Evolutionary conservation across 2,888 invertebrate species (phyloP), one percentile per base, ranked within the genome.

Genomic region (Lordiphosa fenestrarum): DNA sequence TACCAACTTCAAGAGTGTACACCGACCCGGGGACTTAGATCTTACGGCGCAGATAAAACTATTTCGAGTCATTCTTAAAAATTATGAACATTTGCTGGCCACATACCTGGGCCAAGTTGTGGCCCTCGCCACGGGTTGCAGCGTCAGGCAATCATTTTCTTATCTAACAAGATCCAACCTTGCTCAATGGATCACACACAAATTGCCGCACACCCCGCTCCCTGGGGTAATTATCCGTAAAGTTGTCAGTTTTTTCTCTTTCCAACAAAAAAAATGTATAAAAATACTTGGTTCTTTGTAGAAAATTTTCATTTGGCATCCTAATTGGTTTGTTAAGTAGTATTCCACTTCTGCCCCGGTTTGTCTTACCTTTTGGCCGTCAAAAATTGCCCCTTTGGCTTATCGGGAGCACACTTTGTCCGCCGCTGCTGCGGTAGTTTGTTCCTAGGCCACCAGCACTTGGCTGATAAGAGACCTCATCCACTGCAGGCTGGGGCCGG

Each of bases 291-390:
- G 6, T 6, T 76, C 4, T 19, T 19, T 19, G 1, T 19, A 0
- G 3, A 4, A 78, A 78, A 69, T 67, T 80, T 78, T 73, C 60
- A 57, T 76, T 66, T 76, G 81, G 74, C 73, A 77, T 82, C 81
- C 81, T 80, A 82, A 83, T 82, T 82, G 81, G 81, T 82, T 75
- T 75, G 84, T 83, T 82, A 80, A 77, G 71, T 75, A 78, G 71
- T 75, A 78, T 77, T 53, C 50, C 53, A 55, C 60, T 53, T 46
- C 6, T 42, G 15, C 15, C 49, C 30, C 10, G 30, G 21, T 12
- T 40, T 42, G 19, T 54, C 33, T 9, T 21, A n/a, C 54, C 61
- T 40, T 58, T 48, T 25, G 44, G 46, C 66, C 66, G 66, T 71
- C 66, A 60, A 64, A 66, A 68, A 62, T 68, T 56, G 53, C 53